Evolutionary conservation across 2,888 invertebrate species (phyloP).

Genomic region (Latheticus oryzae): DNA sequence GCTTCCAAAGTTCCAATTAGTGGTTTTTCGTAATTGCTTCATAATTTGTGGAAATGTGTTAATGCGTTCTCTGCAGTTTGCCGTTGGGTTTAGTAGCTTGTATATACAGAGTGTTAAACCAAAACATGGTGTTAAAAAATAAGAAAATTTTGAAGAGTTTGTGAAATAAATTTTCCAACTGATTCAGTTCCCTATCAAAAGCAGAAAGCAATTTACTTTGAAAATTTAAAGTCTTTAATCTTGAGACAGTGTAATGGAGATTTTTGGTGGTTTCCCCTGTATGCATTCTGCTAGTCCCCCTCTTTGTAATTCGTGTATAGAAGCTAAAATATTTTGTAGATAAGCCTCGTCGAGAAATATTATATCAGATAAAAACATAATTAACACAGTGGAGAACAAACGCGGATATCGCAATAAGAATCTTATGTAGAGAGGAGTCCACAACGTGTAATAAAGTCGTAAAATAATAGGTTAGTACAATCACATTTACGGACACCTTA

Average conservation of each 20-base stretch:
- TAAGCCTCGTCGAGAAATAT: slow-evolving; percentile 35
- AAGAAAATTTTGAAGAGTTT: no score
- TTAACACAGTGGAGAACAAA: slow-evolving; percentile 41
- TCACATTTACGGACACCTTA: slow-evolving; percentile 38
- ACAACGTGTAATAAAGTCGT: slow-evolving; percentile 41
- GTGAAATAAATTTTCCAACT: no score
- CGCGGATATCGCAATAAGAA: slow-evolving; percentile 38
- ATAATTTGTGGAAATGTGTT: slow-evolving; percentile 23
- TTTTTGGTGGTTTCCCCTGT: neutral
- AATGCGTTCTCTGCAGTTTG: slow-evolving; percentile 9
- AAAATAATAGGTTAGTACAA: slow-evolving; percentile 40
- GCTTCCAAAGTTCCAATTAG: slow-evolving; percentile 16
- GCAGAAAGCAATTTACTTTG: no score
- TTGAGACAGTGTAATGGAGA: no score
- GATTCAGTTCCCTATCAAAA: no score
- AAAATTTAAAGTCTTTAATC: no score
- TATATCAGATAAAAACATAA: slow-evolving; percentile 43
- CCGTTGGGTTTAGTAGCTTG: neutral
- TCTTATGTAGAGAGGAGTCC: slow-evolving; percentile 30
- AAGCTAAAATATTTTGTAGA: slow-evolving; percentile 37
- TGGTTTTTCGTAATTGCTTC: slow-evolving; percentile 22
- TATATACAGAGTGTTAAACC: neutral
- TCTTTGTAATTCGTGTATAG: slow-evolving; percentile 31
- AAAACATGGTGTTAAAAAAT: no score
- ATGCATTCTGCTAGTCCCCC: slow-evolving; percentile 10